Percentiles rank a stretch among this genome's conserved stretches.
Evolutionary conservation across 2,888 invertebrate species (phyloP).

Genomic region (Crematogaster levior): DNA sequence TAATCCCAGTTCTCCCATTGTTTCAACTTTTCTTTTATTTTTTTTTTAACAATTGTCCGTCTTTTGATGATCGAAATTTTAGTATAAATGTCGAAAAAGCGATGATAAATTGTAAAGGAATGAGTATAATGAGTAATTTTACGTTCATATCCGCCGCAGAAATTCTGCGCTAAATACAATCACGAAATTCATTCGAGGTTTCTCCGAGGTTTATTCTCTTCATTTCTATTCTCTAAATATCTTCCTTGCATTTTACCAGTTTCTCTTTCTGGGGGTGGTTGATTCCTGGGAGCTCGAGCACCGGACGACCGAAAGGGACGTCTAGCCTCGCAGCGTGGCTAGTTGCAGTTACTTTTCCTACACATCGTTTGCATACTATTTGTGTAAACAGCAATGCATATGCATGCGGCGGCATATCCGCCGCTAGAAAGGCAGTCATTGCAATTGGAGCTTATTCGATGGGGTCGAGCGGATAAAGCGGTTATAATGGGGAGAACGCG

Average conservation of each 20-base stretch:
- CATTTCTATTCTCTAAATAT: constrained; percentile 30
- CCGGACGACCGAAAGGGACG: constrained; percentile 38
- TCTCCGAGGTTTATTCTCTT: not conserved
- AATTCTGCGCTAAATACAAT: constrained; percentile 21
- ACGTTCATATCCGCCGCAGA: not conserved
- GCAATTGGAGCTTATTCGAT: constrained; percentile 63
- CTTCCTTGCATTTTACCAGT: not conserved
- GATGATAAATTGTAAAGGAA: not conserved
- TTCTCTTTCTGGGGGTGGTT: not conserved
- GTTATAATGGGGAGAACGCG: constrained; percentile 49
- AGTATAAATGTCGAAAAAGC: not conserved
- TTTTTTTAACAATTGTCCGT: not conserved
- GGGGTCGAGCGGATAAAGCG: constrained; percentile 41
- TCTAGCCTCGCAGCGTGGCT: constrained; percentile 1
- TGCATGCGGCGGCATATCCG: constrained; percentile 71
- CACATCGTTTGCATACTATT: constrained; percentile 78
- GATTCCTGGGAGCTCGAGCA: constrained; percentile 22
- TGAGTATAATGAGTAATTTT: constrained; percentile 8
- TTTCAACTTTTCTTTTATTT: not conserved
- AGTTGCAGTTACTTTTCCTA: constrained; percentile 72
- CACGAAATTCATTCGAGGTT: constrained; percentile 6
- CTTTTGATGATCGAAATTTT: not conserved
- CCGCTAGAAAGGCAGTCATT: constrained; percentile 52
- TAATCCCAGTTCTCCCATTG: not conserved
- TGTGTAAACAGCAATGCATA: constrained; percentile 75